These are phyloP conservation scores for Achroia grisella DNA, from an alignment of 1,140 invertebrate genomes.

Conservation along the genomic window DNA sequence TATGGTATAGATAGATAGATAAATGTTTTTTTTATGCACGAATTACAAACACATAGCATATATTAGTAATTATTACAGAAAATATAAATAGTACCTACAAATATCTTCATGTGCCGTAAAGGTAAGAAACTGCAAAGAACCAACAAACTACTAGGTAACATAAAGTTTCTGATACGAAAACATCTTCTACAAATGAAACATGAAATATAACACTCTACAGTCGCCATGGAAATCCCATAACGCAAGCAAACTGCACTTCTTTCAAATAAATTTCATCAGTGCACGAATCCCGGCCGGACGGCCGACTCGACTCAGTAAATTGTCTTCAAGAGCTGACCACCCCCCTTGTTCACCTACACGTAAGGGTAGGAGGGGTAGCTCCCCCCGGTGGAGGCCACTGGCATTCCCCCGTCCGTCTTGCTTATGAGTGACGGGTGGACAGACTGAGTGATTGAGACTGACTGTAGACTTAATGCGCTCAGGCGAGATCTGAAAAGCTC, in stretches of 20 bases:
- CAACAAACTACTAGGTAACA: too few relatives aligned
- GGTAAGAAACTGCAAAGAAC: too few relatives aligned
- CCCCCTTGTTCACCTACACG: slow-evolving; percentile 32
- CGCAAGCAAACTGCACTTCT: slow-evolving; percentile 26
- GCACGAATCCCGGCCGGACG: slow-evolving; percentile 28
- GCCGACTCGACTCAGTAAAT: slow-evolving; percentile 49
- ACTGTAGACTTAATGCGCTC: slow-evolving; percentile 69
- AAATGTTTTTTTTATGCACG: too few relatives aligned
- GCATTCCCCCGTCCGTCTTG: slow-evolving; percentile 62
- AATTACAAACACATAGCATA: too few relatives aligned
- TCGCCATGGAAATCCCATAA: slow-evolving; percentile 28
- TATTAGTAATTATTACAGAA: too few relatives aligned
- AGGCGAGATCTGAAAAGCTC: slow-evolving; percentile 34
- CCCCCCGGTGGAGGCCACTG: slow-evolving; percentile 31
- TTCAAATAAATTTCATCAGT: slow-evolving; percentile 51
- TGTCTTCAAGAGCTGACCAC: slow-evolving; percentile 69
- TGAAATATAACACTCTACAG: slow-evolving; percentile 6
- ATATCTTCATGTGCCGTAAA: too few relatives aligned
- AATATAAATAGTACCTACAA: too few relatives aligned
- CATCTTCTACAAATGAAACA: not conserved
- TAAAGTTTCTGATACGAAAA: not conserved
- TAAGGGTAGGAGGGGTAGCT: slow-evolving; percentile 19
- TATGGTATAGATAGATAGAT: too few relatives aligned
- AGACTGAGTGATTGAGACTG: slow-evolving; percentile 73
- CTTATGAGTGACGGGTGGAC: slow-evolving; percentile 71